A percentile compares a stretch with the other conserved stretches of the same genome.
These are phyloP conservation scores for Drosophila greeni DNA, from an alignment of 2,888 invertebrate species.

Conservation along the genomic window DNA sequence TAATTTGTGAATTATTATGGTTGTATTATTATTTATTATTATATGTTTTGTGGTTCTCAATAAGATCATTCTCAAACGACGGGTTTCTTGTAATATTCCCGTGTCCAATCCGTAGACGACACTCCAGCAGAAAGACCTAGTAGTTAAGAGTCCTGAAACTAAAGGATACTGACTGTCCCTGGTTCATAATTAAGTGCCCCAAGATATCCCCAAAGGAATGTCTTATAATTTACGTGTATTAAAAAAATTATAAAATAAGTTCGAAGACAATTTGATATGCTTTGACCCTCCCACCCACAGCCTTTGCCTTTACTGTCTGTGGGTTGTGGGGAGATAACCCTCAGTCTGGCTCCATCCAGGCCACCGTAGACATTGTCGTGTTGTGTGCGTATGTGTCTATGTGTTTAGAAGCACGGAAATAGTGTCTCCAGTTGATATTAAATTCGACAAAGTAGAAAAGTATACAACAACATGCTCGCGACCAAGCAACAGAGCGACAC, in stretches of 20 bases:
- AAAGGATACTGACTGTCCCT: no score
- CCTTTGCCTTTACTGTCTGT: constrained; percentile 41
- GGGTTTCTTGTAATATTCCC: no score
- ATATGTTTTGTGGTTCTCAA: no score
- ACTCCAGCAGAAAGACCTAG: no score
- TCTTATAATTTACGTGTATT: constrained; percentile 4
- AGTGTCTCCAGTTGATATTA: constrained; percentile 7
- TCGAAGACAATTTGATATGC: not conserved
- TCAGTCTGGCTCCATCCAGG: constrained; percentile 26
- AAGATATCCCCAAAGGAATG: no score
- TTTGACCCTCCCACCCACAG: constrained; percentile 11
- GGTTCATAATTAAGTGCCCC: no score
- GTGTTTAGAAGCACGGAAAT: constrained; percentile 33
- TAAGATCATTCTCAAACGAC: no score
- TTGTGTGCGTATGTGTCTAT: constrained; percentile 19
- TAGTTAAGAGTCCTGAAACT: no score
- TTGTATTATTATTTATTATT: no score
- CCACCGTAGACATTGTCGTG: constrained; percentile 39
- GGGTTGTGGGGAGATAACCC: not conserved
- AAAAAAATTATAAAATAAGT: constrained; percentile 38
- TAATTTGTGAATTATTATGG: no score
- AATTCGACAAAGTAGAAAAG: constrained; percentile 20
- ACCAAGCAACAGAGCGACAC: constrained; percentile 36
- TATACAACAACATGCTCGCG: constrained; percentile 10
- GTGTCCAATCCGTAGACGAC: no score